Evolutionary conservation across 2,113 vertebrate species (phyloP).

Genomic region (Ivindomyrus marchei): DNA sequence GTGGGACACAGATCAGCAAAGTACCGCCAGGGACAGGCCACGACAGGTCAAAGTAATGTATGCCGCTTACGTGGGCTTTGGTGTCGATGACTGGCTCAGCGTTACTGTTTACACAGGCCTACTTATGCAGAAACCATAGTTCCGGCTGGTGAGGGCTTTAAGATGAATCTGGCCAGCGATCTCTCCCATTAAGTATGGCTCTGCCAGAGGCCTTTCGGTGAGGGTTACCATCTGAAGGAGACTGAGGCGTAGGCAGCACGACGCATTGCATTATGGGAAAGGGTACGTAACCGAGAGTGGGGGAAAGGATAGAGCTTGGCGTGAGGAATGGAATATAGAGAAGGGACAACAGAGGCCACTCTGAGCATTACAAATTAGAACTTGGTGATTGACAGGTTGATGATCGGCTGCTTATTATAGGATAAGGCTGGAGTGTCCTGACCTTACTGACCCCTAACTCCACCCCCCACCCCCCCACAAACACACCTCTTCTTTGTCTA

Average conservation of each 20-base stretch:
- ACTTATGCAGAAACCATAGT: background rate
- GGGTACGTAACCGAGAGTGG: background rate
- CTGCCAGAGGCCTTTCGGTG: background rate
- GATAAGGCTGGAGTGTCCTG: constrained; percentile 48
- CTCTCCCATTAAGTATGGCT: background rate
- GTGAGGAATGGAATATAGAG: constrained; percentile 32
- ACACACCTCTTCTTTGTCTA: constrained; percentile 32
- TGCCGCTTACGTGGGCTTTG: background rate
- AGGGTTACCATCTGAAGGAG: background rate
- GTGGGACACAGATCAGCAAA: background rate
- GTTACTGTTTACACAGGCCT: background rate
- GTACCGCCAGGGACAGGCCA: background rate
- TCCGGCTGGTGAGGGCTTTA: background rate
- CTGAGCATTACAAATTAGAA: constrained; percentile 27
- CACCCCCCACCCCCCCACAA: background rate
- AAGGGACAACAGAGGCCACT: constrained; percentile 25
- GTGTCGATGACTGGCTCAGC: background rate
- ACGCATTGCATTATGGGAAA: background rate
- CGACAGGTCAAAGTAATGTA: background rate
- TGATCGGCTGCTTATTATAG: constrained; percentile 60
- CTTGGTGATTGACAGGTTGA: constrained; percentile 50
- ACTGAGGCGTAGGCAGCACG: background rate
- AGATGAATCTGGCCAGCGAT: background rate
- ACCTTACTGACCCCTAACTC: background rate
- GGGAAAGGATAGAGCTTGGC: background rate